Evolutionary conservation across 2,113 vertebrate species (phyloP).

Genomic region (Aspiorhynchus laticeps): DNA sequence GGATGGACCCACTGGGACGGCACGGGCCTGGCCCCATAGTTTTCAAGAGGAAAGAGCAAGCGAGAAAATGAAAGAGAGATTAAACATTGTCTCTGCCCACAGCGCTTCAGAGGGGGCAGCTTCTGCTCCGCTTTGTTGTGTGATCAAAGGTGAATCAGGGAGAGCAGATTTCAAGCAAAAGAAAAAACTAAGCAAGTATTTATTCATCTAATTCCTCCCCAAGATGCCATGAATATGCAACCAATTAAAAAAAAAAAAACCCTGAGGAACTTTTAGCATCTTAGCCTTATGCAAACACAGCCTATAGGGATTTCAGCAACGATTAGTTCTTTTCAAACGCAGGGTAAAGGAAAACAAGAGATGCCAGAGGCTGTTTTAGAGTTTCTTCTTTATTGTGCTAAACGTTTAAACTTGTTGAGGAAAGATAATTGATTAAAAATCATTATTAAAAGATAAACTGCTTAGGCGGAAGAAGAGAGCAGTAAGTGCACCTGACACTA

Average conservation of each 20-base stretch:
- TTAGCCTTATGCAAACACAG: conserved; percentile 30
- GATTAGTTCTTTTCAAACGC: conserved; percentile 20
- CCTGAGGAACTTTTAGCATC: conserved; percentile 23
- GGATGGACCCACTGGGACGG: conserved; percentile 9
- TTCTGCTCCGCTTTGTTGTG: conserved; percentile 27
- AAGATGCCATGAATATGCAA: conserved; percentile 32
- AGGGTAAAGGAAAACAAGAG: conserved; percentile 26
- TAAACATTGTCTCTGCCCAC: conserved; percentile 15
- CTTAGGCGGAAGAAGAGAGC: neutral
- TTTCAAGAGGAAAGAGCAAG: conserved; percentile 18
- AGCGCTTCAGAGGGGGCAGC: conserved; percentile 9
- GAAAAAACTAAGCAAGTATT: neutral
- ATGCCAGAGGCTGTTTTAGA: conserved; percentile 29
- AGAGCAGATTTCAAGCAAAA: conserved; percentile 15
- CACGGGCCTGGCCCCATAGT: neutral
- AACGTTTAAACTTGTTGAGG: conserved; percentile 13
- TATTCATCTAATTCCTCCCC: conserved; percentile 10
- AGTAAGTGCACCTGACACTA: neutral
- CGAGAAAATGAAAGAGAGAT: conserved; percentile 30
- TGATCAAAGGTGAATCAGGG: conserved; percentile 34
- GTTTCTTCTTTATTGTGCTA: conserved; percentile 7
- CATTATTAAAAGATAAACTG: neutral
- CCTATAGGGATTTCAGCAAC: neutral
- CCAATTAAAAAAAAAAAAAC: neutral
- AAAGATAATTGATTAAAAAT: conserved; percentile 22